Evolutionary conservation across 2,888 invertebrate genomes (phyloP).

Genomic region (Melolontha melolontha): DNA sequence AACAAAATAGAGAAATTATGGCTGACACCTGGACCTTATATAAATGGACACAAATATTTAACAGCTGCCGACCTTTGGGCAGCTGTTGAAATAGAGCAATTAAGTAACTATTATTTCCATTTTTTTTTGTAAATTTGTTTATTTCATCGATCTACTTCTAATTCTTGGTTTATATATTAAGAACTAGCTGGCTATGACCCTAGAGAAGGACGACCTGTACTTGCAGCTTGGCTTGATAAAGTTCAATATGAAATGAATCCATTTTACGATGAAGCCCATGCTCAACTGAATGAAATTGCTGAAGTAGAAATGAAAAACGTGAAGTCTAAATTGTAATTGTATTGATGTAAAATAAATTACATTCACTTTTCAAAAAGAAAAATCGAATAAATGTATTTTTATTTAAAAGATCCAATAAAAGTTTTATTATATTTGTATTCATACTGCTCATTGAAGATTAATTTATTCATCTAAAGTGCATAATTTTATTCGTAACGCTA

Average conservation of each 20-base stretch:
- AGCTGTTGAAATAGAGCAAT: slow-evolving; percentile 81
- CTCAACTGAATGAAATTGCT: slow-evolving; percentile 54
- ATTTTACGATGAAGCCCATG: slow-evolving; percentile 73
- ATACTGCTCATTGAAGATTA: too few species aligned
- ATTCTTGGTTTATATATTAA: slow-evolving; percentile 56
- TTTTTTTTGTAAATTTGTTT: neutral
- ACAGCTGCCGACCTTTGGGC: slow-evolving; percentile 81
- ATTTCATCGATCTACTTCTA: too few species aligned
- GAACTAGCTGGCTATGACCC: slow-evolving; percentile 79
- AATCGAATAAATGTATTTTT: neutral
- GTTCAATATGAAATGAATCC: slow-evolving; percentile 74
- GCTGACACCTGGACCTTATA: slow-evolving; percentile 65
- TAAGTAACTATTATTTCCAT: slow-evolving; percentile 67
- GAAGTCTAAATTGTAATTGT: slow-evolving; percentile 14
- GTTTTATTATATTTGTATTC: too few species aligned
- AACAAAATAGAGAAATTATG: slow-evolving; percentile 69
- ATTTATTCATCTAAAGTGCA: too few species aligned
- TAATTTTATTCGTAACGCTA: too few species aligned
- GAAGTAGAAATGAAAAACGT: slow-evolving; percentile 12
- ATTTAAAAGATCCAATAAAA: too few species aligned
- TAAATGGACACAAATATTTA: slow-evolving; percentile 70
- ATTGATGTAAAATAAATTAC: neutral
- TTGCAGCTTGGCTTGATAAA: slow-evolving; percentile 75
- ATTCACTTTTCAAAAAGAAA: neutral
- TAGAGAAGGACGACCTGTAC: slow-evolving; percentile 69